These are phyloP conservation scores for Spisula solida DNA, from an alignment of 2,888 invertebrate genomes.

Conservation along the genomic window DNA sequence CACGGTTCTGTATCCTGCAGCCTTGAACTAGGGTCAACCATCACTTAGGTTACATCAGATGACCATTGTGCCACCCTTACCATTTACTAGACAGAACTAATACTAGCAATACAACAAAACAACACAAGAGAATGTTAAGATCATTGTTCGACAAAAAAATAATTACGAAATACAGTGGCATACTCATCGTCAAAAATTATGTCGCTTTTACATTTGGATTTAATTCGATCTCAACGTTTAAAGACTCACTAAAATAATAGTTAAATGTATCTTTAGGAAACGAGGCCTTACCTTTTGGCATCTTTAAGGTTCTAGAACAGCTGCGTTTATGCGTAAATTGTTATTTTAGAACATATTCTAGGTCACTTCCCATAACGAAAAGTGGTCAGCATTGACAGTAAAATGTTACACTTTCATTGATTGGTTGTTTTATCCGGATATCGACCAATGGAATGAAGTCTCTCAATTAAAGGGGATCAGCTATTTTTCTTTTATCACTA, in stretches of 20 bases:
- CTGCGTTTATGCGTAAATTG: conserved; percentile 1
- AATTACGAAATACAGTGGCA: too few species aligned
- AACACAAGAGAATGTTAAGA: too few species aligned
- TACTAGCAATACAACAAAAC: too few species aligned
- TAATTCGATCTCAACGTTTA: too few species aligned
- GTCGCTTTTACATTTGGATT: too few species aligned
- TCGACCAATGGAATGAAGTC: background rate
- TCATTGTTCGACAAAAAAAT: too few species aligned
- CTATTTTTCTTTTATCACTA: background rate
- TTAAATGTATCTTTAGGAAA: background rate
- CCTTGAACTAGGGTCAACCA: too few species aligned
- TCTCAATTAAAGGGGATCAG: background rate
- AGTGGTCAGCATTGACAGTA: background rate
- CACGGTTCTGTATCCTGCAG: too few species aligned
- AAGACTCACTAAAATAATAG: background rate
- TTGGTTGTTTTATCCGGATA: background rate
- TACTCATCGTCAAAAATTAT: too few species aligned
- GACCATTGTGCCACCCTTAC: too few species aligned
- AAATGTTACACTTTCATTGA: background rate
- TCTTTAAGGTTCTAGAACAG: background rate
- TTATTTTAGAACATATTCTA: conserved; percentile 5
- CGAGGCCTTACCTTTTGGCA: background rate
- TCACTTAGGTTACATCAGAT: too few species aligned
- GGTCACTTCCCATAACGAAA: background rate
- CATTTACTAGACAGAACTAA: too few species aligned